Percentiles rank a stretch among this genome's conserved stretches.
These are phyloP conservation scores for Chelon labrosus DNA, from an alignment of 2,797 vertebrate species.

Conservation along the genomic window DNA sequence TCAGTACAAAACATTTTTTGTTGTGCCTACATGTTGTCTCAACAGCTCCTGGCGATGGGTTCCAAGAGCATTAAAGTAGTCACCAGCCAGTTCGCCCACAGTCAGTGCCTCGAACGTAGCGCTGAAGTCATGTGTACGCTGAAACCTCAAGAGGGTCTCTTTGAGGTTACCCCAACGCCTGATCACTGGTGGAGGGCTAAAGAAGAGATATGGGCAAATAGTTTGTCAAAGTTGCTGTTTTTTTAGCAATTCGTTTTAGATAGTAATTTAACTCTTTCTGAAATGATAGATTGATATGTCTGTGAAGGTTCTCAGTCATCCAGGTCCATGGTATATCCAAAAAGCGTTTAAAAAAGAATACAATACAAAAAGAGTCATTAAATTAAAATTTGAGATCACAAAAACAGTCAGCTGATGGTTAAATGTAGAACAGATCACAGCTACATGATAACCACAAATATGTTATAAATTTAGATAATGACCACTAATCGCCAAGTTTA, in stretches of 20 bases:
- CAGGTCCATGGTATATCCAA: no score
- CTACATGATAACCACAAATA: background rate
- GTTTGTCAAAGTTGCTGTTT: background rate
- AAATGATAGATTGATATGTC: no score
- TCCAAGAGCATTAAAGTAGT: conserved; percentile 88
- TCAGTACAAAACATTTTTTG: no score
- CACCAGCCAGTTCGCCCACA: conserved; percentile 89
- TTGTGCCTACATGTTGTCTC: conserved; percentile 89
- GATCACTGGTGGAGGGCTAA: conserved; percentile 88
- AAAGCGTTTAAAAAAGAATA: no score
- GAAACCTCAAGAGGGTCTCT: conserved; percentile 91
- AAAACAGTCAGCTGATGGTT: background rate
- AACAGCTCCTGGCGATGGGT: conserved; percentile 89
- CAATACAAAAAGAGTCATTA: no score
- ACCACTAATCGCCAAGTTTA: background rate
- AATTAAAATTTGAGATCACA: background rate
- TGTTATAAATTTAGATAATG: background rate
- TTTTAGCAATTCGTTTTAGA: background rate
- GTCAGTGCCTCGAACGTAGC: conserved; percentile 90
- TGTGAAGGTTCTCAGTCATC: no score
- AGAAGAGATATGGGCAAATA: background rate
- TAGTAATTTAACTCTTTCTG: background rate
- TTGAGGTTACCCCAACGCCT: conserved; percentile 92
- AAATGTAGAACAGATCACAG: background rate
- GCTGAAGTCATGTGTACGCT: conserved; percentile 90